These are phyloP conservation scores for Manacus vitellinus DNA, from an alignment of 2,113 vertebrate genomes.

Conservation along the genomic window DNA sequence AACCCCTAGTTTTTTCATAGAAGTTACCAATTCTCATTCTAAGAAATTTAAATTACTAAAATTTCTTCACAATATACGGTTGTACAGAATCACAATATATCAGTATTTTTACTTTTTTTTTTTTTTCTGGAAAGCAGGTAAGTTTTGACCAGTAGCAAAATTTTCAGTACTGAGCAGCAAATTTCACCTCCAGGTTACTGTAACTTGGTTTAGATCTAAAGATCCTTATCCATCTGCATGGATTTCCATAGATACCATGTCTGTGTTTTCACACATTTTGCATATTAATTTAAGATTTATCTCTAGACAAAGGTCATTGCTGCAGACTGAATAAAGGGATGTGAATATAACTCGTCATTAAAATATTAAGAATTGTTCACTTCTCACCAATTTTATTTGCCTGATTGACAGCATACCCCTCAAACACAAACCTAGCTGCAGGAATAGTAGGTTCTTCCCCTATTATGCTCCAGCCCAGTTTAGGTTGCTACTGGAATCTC, in stretches of 20 bases:
- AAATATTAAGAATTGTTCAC: background rate
- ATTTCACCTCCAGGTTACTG: background rate
- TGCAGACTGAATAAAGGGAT: background rate
- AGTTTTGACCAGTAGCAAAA: background rate
- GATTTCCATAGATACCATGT: background rate
- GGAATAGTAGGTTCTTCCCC: background rate
- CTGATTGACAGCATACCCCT: background rate
- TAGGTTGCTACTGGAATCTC: background rate
- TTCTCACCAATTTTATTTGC: background rate
- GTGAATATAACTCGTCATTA: background rate
- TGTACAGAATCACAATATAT: background rate
- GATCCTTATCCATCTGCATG: background rate
- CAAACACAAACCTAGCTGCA: background rate
- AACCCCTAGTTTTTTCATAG: background rate
- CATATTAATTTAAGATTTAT: background rate
- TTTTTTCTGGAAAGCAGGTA: background rate
- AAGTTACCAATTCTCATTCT: background rate
- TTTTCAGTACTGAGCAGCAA: background rate
- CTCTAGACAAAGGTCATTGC: background rate
- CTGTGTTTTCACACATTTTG: background rate
- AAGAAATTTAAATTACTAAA: background rate
- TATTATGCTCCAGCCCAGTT: background rate
- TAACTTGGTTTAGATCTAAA: background rate
- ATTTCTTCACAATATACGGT: background rate
- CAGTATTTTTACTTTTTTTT: background rate